These are phyloP conservation scores for Anguilla japonica DNA, from an alignment of 2,113 vertebrate species.

Conservation along the genomic window DNA sequence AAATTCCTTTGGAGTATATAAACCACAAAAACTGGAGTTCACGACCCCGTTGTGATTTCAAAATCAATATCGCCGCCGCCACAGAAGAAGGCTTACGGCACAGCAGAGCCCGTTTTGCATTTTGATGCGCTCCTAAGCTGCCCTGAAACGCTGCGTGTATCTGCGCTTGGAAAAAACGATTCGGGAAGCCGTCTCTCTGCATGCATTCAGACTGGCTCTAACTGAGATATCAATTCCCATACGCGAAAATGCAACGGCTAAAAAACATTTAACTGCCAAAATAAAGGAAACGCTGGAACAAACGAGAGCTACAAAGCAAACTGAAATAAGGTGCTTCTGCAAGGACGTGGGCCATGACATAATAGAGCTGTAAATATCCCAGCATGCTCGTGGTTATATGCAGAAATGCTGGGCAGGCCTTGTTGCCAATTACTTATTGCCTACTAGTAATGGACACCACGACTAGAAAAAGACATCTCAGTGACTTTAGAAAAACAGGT, in stretches of 20 bases:
- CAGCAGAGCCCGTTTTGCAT: slow-evolving; percentile 34
- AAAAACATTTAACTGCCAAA: neutral
- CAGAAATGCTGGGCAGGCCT: neutral
- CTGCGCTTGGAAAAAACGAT: slow-evolving; percentile 33
- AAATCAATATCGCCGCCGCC: slow-evolving; percentile 34
- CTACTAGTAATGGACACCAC: too few relatives aligned
- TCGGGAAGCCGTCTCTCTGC: slow-evolving; percentile 39
- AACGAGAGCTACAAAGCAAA: neutral
- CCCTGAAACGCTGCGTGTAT: slow-evolving; percentile 17
- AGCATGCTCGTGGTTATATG: neutral
- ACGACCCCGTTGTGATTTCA: slow-evolving; percentile 21
- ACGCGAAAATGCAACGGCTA: neutral
- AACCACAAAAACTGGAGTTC: neutral
- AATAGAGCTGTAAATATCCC: too few relatives aligned
- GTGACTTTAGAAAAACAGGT: neutral
- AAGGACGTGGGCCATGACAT: neutral
- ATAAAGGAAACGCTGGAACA: neutral
- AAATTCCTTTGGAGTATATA: slow-evolving; percentile 24
- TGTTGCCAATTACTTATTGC: neutral
- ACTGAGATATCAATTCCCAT: slow-evolving; percentile 19
- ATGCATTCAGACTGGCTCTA: slow-evolving; percentile 31
- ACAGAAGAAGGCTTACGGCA: neutral
- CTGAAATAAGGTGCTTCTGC: neutral
- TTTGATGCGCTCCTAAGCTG: slow-evolving; percentile 1
- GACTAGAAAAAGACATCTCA: too few relatives aligned